A percentile compares a stretch with the other conserved stretches of the same genome.
These are phyloP conservation scores for Cerceris rybyensis DNA, from an alignment of 2,888 invertebrate genomes.

Conservation along the genomic window DNA sequence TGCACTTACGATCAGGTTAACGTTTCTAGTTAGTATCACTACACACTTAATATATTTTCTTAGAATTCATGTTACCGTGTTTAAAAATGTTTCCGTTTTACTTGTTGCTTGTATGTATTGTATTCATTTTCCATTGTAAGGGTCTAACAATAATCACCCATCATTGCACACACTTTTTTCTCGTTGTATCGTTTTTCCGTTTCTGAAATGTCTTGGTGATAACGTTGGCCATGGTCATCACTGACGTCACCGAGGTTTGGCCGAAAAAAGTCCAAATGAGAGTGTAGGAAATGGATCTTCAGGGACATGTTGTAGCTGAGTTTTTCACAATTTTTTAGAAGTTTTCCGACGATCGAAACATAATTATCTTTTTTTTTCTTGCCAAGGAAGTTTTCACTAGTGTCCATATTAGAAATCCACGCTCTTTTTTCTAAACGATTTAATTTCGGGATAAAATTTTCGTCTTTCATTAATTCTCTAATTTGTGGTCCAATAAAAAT, in stretches of 20 bases:
- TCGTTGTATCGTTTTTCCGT: conserved; percentile 8
- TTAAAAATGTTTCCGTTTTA: background rate
- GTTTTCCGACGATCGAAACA: background rate
- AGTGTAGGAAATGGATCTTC: conserved; percentile 11
- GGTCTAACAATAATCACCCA: conserved; percentile 10
- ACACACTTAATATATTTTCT: too few species aligned
- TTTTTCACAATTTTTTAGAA: background rate
- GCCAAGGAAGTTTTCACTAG: conserved; percentile 6
- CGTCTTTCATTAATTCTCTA: conserved; percentile 2
- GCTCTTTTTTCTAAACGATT: background rate
- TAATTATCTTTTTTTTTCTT: background rate
- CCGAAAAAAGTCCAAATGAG: conserved; percentile 7
- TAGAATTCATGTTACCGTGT: too few species aligned
- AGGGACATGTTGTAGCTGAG: conserved; percentile 5
- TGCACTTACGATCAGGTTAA: too few species aligned
- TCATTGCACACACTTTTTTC: conserved; percentile 3
- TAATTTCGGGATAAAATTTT: background rate
- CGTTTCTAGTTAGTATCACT: too few species aligned
- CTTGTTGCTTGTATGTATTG: background rate
- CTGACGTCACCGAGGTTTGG: background rate
- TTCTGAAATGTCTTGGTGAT: background rate
- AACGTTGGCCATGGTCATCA: conserved; percentile 1
- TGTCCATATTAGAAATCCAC: background rate
- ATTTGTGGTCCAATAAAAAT: conserved; percentile 17
- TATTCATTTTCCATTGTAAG: background rate